Evolutionary conservation across 2,113 vertebrate species (phyloP), one percentile per base, ranked within the genome.

Genomic region (Emydura subglobosa): DNA sequence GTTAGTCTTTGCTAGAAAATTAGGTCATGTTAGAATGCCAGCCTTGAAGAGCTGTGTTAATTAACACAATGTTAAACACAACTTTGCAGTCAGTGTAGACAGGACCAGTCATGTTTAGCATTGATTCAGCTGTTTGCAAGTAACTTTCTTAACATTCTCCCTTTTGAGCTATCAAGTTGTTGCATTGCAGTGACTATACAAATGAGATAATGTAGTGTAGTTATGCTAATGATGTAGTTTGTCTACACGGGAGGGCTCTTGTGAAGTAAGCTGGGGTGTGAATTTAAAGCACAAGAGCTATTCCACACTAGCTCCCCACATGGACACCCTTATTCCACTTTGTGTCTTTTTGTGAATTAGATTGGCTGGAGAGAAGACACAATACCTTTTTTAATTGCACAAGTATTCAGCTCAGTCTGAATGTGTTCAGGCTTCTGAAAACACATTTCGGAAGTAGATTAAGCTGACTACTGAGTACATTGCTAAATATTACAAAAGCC

Each of bases 41-140:
- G 16, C 16, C 44, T 84, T 44, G 68, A 79, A 84, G 34, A 88
- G 55, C 59, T 89, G 7, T 11, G 2, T 5, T 53, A 50, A 61
- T 27, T 44, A 76, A 47, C 0, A 0, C 16, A 68, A 19, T 17
- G 61, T n/a, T 68, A n/a, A 68, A 68, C 31, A 19, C 16, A 68
- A 19, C 34, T 16, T 68, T 68, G 31, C 61, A 68, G 61, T 61
- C 57, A 2, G 25, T 29, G 55, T 59, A 59, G 29, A 61, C 29
- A 31, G 13, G 29, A 61, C 59, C 29, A 31, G 59, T 65, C 31
- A 65, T 17, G 12, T 65, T 65, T 65, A 65, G 16, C 59, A 34
- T 31, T 65, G 59, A 65, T 14, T 65, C 31, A 65, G 7, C 59
- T 65, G 59, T 14, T 13, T 65, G 31, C 31, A 83, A 5, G 8